phyloP scores from a whole-genome alignment of 2,888 invertebrate species.

The Machimus atricapillus region DNA sequence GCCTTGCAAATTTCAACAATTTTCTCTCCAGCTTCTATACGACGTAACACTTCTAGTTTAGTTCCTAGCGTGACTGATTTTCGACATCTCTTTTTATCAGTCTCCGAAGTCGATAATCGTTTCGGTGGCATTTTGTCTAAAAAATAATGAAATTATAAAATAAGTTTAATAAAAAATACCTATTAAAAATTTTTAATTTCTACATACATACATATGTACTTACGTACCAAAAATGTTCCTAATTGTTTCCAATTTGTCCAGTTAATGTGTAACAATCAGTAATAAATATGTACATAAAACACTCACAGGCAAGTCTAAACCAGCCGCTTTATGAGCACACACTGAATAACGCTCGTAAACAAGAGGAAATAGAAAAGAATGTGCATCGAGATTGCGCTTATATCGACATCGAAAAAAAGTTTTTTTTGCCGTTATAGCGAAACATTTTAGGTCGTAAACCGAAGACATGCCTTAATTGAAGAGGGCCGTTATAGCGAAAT shows the following conservation, averaged over 20 bases:
- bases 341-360: slow-evolving; percentile 44
- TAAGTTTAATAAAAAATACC: not conserved
- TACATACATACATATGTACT: slow-evolving; percentile 41
- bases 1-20: slow-evolving; percentile 48
- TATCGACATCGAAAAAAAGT: slow-evolving; percentile 32
- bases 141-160: slow-evolving; percentile 16
- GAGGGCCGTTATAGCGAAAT: too few relatives aligned
- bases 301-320: slow-evolving; percentile 48
- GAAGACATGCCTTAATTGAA: too few relatives aligned
- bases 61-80: slow-evolving; percentile 42
- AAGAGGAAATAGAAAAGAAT: not conserved
- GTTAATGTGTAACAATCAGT: slow-evolving; percentile 50
- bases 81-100: slow-evolving; percentile 44
- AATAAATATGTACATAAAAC: slow-evolving; percentile 50
- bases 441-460: slow-evolving; percentile 30
- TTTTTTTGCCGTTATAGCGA: slow-evolving; percentile 40
- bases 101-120: slow-evolving; percentile 42
- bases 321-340: slow-evolving; percentile 45
- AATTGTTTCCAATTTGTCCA: slow-evolving; percentile 50
- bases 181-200: not conserved
- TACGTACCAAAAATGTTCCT: slow-evolving; percentile 49
- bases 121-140: slow-evolving; percentile 42
- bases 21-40: slow-evolving; percentile 45
- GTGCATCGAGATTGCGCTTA: slow-evolving; percentile 4
- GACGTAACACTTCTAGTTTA: slow-evolving; percentile 48